Evolutionary conservation across 2,797 vertebrate genomes (phyloP), one percentile per base, ranked within the genome.

Genomic region (Danio kyathit): DNA sequence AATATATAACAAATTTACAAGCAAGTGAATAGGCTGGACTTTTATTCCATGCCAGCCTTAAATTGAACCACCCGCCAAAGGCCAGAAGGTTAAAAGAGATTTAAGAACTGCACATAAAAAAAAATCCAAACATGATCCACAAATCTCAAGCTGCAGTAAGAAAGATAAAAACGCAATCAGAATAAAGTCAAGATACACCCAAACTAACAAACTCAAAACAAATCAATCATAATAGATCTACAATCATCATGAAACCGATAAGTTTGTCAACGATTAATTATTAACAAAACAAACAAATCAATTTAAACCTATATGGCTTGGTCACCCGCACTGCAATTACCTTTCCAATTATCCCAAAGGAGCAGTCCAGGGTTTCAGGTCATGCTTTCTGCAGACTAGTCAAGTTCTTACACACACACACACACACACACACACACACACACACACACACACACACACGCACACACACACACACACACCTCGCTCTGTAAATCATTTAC

Each of bases 391-490:
- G 56, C 71, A 60, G 71, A 74, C 43, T 3, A 46, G 12, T 74
- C 43, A 60, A 60, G 56, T 48, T 74, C 71, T 74, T 74, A 44
- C 19, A 60, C n/a, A n/a, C n/a, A n/a, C n/a, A n/a, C n/a, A n/a
- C n/a, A n/a, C n/a, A n/a, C n/a, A n/a, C n/a, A n/a, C n/a, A n/a
- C n/a, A n/a, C n/a, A n/a, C n/a, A n/a, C n/a, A n/a, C n/a, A n/a
- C n/a, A n/a, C n/a, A n/a, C n/a, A n/a, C n/a, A n/a, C n/a, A n/a
- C n/a, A n/a, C n/a, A n/a, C n/a, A n/a, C n/a, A n/a, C n/a, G n/a
- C n/a, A n/a, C n/a, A 29, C 29, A 29, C 29, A 29, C 29, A 29
- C 29, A 29, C 29, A 1, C 29, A 29, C 29, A 29, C 29, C 29
- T 1, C 17, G 7, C 71, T 60, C 17, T 29, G 54, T 59, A 59